A percentile compares a stretch with the other conserved stretches of the same genome.
Evolutionary conservation across 2,888 invertebrate genomes (phyloP).

Genomic region (Eumacrocentrus americanus): DNA sequence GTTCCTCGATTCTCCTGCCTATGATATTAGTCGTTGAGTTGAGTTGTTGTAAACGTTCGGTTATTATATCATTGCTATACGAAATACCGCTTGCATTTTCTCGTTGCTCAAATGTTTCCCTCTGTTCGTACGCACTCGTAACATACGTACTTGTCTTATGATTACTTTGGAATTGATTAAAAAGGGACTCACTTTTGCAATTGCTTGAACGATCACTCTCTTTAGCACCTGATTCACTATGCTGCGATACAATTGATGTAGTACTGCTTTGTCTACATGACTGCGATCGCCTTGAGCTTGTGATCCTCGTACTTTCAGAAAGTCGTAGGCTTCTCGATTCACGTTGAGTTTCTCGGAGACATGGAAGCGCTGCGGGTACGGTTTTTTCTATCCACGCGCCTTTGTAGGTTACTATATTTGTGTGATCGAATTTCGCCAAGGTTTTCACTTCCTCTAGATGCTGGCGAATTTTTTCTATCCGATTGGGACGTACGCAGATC

Average conservation of each 20-base stretch:
- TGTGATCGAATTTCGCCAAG: constrained; percentile 77
- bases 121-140: neutral
- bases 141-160: constrained; percentile 36
- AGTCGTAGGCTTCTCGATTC: constrained; percentile 2
- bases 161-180: constrained; percentile 18
- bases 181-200: neutral
- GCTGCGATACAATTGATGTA: constrained; percentile 7
- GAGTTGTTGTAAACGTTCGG: constrained; percentile 38
- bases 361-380: constrained; percentile 31
- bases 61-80: constrained; percentile 35
- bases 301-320: neutral
- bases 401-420: constrained; percentile 83
- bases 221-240: constrained; percentile 22
- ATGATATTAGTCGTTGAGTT: constrained; percentile 37
- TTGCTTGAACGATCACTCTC: constrained; percentile 1
- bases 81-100: constrained; percentile 27
- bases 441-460: constrained; percentile 81
- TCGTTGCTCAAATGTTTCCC: neutral
- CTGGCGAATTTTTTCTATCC: constrained; percentile 69
- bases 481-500: constrained; percentile 70
- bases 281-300: neutral
- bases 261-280: neutral
- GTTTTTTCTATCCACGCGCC: constrained; percentile 79
- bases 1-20: constrained; percentile 38
- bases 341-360: constrained; percentile 25